Conservation (phyloP, 1,140 invertebrate genomes). For the Bombyx mandarina region DNA sequence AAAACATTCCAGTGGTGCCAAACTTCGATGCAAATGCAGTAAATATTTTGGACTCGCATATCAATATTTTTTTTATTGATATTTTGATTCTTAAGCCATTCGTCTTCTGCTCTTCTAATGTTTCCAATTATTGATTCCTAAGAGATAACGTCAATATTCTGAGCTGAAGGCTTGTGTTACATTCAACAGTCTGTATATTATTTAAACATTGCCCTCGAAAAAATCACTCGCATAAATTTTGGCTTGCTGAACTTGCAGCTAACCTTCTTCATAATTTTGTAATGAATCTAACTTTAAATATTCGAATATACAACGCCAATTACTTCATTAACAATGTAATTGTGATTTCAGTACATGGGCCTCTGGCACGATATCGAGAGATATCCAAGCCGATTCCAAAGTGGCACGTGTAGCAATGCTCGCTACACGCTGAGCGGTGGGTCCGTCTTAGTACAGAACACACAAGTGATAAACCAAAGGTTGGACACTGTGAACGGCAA, state of each 20-base stretch:
- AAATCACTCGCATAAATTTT: no score
- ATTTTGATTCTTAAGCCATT: no score
- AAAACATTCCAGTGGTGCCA: conserved; percentile 18
- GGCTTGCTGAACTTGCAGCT: no score
- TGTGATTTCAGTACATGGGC: conserved; percentile 42
- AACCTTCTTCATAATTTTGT: no score
- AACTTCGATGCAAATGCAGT: conserved; percentile 26
- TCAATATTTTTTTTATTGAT: no score
- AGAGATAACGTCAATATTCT: no score
- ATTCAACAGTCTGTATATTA: no score
- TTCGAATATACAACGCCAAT: not conserved
- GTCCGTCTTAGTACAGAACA: conserved; percentile 36
- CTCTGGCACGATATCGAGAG: conserved; percentile 45
- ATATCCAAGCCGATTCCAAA: conserved; percentile 33
- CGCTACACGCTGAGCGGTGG: conserved; percentile 22
- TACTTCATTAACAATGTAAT: not conserved
- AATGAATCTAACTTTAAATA: no score
- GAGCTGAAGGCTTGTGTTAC: no score
- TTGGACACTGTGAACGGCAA: conserved; percentile 28
- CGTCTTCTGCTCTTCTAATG: no score
- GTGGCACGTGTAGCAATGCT: conserved; percentile 35
- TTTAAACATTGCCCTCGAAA: no score
- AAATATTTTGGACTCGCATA: conserved; percentile 6
- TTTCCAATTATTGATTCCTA: no score
- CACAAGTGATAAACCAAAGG: conserved; percentile 35